A percentile compares a stretch with the other conserved stretches of the same genome.
These are phyloP conservation scores for Troides aeacus DNA, from an alignment of 2,888 invertebrate species.

Conservation along the genomic window DNA sequence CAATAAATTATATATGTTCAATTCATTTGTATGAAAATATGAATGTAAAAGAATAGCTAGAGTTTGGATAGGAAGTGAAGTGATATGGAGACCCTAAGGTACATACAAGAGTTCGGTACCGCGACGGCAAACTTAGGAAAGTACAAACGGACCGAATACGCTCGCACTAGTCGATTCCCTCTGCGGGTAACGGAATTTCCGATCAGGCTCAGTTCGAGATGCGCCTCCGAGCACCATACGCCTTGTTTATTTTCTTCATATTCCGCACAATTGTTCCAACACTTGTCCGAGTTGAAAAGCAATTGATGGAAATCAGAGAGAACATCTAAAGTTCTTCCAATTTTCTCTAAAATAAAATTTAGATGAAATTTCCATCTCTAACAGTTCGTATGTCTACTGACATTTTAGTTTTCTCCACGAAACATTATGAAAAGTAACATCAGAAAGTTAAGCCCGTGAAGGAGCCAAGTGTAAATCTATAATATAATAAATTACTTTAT, in stretches of 20 bases:
- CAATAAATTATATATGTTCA: not conserved
- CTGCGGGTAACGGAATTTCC: conserved; percentile 72
- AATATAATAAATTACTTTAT: not conserved
- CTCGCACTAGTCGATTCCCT: conserved; percentile 66
- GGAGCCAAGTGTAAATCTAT: not conserved
- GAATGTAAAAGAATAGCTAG: not conserved
- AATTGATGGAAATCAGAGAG: conserved; percentile 3
- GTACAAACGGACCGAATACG: conserved; percentile 51
- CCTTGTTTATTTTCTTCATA: conserved; percentile 27
- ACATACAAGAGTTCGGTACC: conserved; percentile 34
- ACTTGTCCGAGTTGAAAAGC: conserved; percentile 12
- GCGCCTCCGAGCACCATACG: conserved; percentile 48
- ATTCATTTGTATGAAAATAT: not conserved
- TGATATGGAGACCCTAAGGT: conserved; percentile 14
- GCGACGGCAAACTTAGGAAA: conserved; percentile 51
- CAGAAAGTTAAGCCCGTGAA: not conserved
- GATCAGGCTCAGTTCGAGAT: conserved; percentile 55
- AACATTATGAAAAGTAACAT: not conserved
- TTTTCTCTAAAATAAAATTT: not conserved
- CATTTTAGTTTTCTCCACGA: not conserved
- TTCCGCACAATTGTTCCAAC: conserved; percentile 14
- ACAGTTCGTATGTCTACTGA: not conserved
- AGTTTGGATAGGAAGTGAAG: not conserved
- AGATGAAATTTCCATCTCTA: not conserved
- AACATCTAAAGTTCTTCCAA: not conserved